Conservation (phyloP, 2,113 vertebrate genomes). For the Alexandromys fortis region DNA sequence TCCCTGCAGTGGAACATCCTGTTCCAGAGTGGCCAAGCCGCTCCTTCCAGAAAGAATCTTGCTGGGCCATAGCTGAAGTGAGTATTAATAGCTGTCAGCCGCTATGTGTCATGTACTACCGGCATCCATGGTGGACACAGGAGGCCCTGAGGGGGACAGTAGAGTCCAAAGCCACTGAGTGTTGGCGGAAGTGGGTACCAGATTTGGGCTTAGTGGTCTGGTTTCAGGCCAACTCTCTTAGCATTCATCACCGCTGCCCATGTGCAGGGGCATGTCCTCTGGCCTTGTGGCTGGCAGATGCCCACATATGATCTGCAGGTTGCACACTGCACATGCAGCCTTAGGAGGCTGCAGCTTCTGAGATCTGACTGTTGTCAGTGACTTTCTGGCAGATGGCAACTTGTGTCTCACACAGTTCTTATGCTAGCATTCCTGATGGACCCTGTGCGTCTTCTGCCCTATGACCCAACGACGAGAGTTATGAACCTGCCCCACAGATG, state of each 20-base stretch:
- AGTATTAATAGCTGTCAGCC: neutral
- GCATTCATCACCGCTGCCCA: neutral
- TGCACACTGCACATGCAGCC: neutral
- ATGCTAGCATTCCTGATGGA: neutral
- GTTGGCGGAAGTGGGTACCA: neutral
- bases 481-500: fast-evolving
- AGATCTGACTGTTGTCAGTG: neutral
- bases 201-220: neutral
- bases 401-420: neutral
- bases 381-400: neutral
- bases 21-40: constrained; percentile 41
- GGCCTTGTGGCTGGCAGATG: neutral
- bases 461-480: neutral
- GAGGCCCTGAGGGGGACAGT: neutral
- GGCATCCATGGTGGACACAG: neutral
- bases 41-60: constrained; percentile 24
- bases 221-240: neutral
- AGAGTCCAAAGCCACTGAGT: neutral
- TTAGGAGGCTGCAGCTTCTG: neutral
- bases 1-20: constrained; percentile 36
- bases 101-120: neutral
- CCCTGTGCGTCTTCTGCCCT: neutral
- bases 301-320: neutral
- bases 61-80: neutral
- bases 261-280: neutral